A percentile compares a stretch with the other conserved stretches of the same genome.
These are phyloP conservation scores for Ailurus styani DNA, from an alignment of 2,113 vertebrate genomes.

Conservation along the genomic window DNA sequence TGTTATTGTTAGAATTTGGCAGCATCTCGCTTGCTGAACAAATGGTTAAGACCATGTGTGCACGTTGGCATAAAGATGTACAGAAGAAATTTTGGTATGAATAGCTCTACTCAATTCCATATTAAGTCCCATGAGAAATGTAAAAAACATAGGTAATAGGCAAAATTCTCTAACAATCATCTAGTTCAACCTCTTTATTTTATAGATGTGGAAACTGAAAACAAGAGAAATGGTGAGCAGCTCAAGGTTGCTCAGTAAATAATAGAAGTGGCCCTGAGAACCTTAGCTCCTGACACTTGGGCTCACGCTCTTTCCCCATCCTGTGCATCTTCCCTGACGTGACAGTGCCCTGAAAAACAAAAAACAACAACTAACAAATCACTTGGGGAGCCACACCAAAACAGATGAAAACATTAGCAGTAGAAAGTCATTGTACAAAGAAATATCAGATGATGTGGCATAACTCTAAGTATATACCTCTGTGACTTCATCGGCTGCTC, in stretches of 20 bases:
- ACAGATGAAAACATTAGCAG: background rate
- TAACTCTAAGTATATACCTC: background rate
- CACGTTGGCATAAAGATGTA: background rate
- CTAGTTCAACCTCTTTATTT: background rate
- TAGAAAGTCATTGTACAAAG: background rate
- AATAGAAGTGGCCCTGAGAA: background rate
- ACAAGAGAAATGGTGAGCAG: background rate
- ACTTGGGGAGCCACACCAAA: background rate
- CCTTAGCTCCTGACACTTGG: background rate
- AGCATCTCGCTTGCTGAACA: background rate
- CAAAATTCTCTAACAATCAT: background rate
- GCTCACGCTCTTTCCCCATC: background rate
- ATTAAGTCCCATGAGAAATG: background rate
- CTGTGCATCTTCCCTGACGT: background rate
- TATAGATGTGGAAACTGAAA: background rate
- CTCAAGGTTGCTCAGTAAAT: background rate
- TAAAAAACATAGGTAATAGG: background rate
- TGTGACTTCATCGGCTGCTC: background rate
- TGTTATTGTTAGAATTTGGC: background rate
- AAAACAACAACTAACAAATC: background rate
- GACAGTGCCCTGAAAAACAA: background rate
- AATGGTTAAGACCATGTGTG: background rate
- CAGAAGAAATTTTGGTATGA: background rate
- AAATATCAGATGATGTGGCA: background rate
- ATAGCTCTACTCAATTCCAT: background rate